Evolutionary conservation across 2,888 invertebrate genomes (phyloP).

Genomic region (Leucophora obtusa): DNA sequence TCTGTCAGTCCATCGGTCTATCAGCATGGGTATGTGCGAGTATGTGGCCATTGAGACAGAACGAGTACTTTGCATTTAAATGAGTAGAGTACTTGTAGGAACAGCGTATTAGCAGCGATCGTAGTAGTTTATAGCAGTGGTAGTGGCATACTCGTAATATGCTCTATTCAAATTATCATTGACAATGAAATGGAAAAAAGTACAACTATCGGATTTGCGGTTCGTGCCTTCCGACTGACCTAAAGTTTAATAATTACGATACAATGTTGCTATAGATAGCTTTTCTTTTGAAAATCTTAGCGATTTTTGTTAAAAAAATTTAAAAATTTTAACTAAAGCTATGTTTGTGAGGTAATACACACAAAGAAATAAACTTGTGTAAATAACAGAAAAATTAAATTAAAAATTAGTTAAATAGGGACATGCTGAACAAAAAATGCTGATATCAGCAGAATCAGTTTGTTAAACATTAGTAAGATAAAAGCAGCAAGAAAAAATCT

Average conservation of each 20-base stretch:
- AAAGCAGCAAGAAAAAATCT: too few relatives aligned
- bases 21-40: slow-evolving; percentile 15
- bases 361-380: too few relatives aligned
- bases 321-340: too few relatives aligned
- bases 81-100: slow-evolving; percentile 1
- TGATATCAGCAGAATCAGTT: too few relatives aligned
- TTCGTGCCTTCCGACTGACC: slow-evolving; percentile 70
- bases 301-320: background rate
- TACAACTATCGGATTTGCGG: slow-evolving; percentile 73
- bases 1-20: slow-evolving; percentile 24
- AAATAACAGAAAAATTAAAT: too few relatives aligned
- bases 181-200: slow-evolving; percentile 51
- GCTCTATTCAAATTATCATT: slow-evolving; percentile 47
- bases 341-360: too few relatives aligned
- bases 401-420: too few relatives aligned
- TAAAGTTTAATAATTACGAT: slow-evolving; percentile 40
- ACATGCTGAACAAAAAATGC: too few relatives aligned
- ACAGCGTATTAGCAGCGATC: background rate
- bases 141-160: background rate
- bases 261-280: slow-evolving; percentile 28
- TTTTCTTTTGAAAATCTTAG: background rate
- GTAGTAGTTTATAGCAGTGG: background rate
- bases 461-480: too few relatives aligned
- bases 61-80: slow-evolving; percentile 47
- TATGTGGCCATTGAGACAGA: slow-evolving; percentile 52